These are phyloP conservation scores for Ia io DNA, from an alignment of 2,113 vertebrate genomes.

Conservation along the genomic window DNA sequence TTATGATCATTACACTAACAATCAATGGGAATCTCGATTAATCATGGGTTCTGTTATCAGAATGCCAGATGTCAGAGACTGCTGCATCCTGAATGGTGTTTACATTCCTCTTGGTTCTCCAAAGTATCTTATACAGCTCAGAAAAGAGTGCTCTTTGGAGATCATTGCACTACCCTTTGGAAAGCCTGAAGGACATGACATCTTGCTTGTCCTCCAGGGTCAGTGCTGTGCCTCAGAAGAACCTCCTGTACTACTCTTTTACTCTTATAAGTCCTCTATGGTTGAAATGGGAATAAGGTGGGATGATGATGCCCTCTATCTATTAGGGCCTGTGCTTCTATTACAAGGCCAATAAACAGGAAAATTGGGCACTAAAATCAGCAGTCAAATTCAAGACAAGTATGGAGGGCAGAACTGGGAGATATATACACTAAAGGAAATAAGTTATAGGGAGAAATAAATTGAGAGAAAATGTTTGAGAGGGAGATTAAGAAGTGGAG, in stretches of 20 bases:
- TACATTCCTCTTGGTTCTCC: conserved; percentile 10
- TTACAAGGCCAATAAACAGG: background rate
- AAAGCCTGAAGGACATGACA: background rate
- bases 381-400: background rate
- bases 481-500: background rate
- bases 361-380: background rate
- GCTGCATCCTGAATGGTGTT: background rate
- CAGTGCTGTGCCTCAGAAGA: background rate
- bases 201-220: background rate
- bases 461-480: background rate
- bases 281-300: conserved; percentile 29
- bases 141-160: background rate
- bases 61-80: conserved; percentile 30
- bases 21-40: background rate
- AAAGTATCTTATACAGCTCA: background rate
- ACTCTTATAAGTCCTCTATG: background rate
- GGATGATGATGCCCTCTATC: background rate
- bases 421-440: background rate
- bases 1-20: background rate
- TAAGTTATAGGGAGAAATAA: background rate
- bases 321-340: background rate
- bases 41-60: conserved; percentile 7
- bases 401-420: background rate
- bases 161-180: background rate
- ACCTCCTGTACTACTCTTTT: background rate